Base-by-base conservation (phyloP, 2,888 invertebrate genomes). In the Zygaena filipendulae region DNA sequence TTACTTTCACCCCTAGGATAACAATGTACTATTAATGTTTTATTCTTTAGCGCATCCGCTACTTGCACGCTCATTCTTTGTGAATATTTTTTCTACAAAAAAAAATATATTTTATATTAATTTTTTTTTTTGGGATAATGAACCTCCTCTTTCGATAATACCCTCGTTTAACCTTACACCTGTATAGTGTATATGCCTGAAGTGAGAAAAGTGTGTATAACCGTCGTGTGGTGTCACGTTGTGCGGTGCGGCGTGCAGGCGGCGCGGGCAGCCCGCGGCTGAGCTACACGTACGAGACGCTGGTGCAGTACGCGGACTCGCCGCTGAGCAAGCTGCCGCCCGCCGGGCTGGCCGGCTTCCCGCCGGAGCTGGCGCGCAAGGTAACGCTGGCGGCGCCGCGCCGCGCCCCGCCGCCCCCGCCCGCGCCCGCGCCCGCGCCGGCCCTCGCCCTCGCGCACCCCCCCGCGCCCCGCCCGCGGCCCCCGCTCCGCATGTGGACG, bases 261-360 rank as follows among this genome's bases (percentile, higher is more conserved):
- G 62, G 59, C 32, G 52, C 49, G 41, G 45, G 45, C 43, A 60
- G 55, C 27, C 31, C 62, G 55, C 71, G 77, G 53, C 75, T 72
- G 66, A 60, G 59, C 49, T 82, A 82, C 66, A 52, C 72, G 51
- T 69, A 75, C 63, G 77, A 81, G 68, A 74, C 79, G 60, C 66
- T 82, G 61, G 66, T 82, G 68, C 74, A 77, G 66, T 79, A 71
- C 66, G 75, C 82, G 35, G 70, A 72, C 58, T 79, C 81, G 45
- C 81, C 79, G 62, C 77, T 80, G 33, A 75, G 75, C 70, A 77
- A 79, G 69, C 63, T 71, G 70, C 72, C 74, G 60, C 80, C 80
- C 39, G 61, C 63, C 52, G 72, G 71, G 30, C 69, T 77, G 47
- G 69, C 60, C 43, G 59, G 56, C 33, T 75, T 80, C 63, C 80